Evolutionary conservation across 2,113 vertebrate species (phyloP), one percentile per base, ranked within the genome.

Genomic region (Suricata suricatta): DNA sequence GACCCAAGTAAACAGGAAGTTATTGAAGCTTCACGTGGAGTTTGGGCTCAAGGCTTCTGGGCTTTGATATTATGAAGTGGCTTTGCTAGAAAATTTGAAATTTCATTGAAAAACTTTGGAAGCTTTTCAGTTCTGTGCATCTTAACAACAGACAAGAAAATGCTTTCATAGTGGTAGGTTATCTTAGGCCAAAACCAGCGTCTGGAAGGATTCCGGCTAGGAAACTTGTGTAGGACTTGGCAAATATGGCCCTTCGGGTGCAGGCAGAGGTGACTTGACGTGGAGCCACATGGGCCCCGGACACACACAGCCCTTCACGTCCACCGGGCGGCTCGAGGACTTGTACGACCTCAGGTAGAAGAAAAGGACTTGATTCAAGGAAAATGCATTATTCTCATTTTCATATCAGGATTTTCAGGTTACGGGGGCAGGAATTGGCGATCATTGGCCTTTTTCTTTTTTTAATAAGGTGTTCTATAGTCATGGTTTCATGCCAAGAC

Each of bases 1-100:
- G 68, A 12, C 11, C 2, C 3, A 3, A 0, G 5, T 27, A 5
- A 19, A 41, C 2, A 23, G 14, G 1, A n/a, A 38, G 25, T 38
- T 7, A 44, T 1, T 16, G 25, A 82, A 50, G 14, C 11, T 68
- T 29, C 57, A 31, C 8, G 2, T 2, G 2, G 35, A 29, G 27
- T 16, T 14, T 77, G 38, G 41, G 12, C 29, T 25, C n/a, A 8
- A 35, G 41, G 29, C 38, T 41, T 60, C 68, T 54, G 89, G 50
- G 3, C 52, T 35, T 71, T 33, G 50, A 35, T 11, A 50, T 77
- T 6, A 31, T 7, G 64, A 57, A 14, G 14, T 33, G 47, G 17
- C 41, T 60, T 76, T 47, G 29, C 35, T 57, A 13, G 13, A 79
- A 35, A 47, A 47, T 31, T 47, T 47, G 27, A 77, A 72, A 10